Percentiles rank a stretch among this genome's conserved stretches.
Evolutionary conservation across 2,113 vertebrate genomes (phyloP).

Genomic region (Festucalex cinctus): DNA sequence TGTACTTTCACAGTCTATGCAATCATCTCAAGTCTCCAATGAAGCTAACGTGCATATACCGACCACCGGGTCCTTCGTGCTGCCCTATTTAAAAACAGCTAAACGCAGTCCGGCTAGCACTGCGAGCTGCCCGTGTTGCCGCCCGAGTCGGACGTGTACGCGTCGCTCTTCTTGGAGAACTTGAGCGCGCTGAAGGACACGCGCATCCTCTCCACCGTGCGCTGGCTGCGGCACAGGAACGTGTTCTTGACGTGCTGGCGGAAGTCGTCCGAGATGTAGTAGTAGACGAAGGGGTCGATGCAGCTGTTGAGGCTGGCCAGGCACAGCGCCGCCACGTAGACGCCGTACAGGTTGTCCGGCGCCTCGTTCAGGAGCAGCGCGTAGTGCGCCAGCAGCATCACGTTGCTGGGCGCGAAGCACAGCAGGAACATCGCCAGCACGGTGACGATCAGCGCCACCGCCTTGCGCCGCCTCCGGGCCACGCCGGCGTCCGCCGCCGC

Average conservation of each 20-base stretch:
- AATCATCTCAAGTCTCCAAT: too few species aligned
- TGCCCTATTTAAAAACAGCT: neutral
- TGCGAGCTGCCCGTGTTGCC: slow-evolving; percentile 1
- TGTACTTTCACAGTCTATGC: too few species aligned
- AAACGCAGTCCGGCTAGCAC: neutral
- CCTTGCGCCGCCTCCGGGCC: slow-evolving; percentile 76
- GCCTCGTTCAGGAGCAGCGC: slow-evolving; percentile 56
- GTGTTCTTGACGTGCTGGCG: slow-evolving; percentile 85
- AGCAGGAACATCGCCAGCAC: slow-evolving; percentile 86
- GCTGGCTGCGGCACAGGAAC: slow-evolving; percentile 80
- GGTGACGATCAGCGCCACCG: slow-evolving; percentile 79
- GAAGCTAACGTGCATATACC: neutral
- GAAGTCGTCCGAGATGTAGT: slow-evolving; percentile 91
- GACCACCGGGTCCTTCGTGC: neutral
- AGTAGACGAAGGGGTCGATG: slow-evolving; percentile 93
- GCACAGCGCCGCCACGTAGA: slow-evolving; percentile 81
- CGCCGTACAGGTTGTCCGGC: slow-evolving; percentile 72
- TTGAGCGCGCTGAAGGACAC: slow-evolving; percentile 82
- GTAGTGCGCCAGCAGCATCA: slow-evolving; percentile 87
- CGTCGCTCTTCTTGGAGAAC: slow-evolving; percentile 38
- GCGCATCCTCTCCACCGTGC: slow-evolving; percentile 79
- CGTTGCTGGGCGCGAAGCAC: slow-evolving; percentile 90
- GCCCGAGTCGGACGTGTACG: neutral
- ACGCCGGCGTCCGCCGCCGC: slow-evolving; percentile 63
- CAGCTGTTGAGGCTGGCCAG: slow-evolving; percentile 90